Base-by-base conservation (phyloP, 1,140 invertebrate species). In the Drosophila kurseongensis region DNA sequence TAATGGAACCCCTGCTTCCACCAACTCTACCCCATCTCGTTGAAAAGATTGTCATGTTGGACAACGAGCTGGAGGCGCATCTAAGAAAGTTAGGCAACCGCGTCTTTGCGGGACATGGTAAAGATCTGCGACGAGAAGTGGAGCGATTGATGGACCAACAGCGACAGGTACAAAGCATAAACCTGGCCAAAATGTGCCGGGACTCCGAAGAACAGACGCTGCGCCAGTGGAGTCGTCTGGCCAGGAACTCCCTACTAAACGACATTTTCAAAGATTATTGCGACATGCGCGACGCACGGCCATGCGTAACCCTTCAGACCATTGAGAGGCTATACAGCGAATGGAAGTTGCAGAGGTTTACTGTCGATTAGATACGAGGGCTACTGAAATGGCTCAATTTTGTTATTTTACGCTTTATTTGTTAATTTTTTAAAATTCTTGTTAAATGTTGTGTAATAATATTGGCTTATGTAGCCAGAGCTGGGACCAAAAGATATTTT, bases 251-350 rank as follows among this genome's bases (percentile, higher is more conserved):
- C 1, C 10, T 52, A 5, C n/a, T 16, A 2, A 29, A n/a, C 10
- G 0, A 35, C 13, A 13, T 63, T n/a, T 60, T 63, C 1, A 3
- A 32, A 13, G 16, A 63, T 0, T 60, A 14, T 10, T 32, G 16
- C 13, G 16, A 60, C 16, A 10, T 60, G 16, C n/a, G 5, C 5
- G 60, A 63, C 16, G 23, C 38, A 14, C 10, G 32, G 10, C 12
- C 29, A 7, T 13, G n/a, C 10, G 14, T 8, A 13, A 23, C 13
- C 10, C 38, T 60, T 7, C 13, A 60, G 5, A 42, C 0, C 3
- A 42, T 63, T 7, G 38, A 63, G 40, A 2, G 58, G 1, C 55
- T 60, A 5, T 63, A 63, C 27, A 23, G 2, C 5, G 58, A 10
- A 10, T 63, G 60, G 60, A 60, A 42, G 6, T 4, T 2, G 0